phyloP scores from a whole-genome alignment of 2,797 vertebrate species.

The Protonibea diacanthus region DNA sequence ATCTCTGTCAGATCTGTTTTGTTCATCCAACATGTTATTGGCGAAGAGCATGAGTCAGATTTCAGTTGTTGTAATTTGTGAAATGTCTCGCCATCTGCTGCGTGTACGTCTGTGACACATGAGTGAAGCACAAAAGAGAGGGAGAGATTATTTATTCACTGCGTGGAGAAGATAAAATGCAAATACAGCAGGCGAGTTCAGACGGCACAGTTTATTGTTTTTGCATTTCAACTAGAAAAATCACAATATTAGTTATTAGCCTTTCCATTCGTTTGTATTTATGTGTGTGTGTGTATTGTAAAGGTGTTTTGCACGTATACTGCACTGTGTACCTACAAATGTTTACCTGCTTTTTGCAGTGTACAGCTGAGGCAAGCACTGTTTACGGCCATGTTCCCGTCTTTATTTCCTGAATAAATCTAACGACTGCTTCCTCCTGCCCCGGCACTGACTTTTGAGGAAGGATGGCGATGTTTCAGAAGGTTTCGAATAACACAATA shows the following conservation, averaged over 20 bases:
- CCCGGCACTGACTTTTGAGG: slow-evolving; percentile 33
- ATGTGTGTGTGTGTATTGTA: slow-evolving; percentile 7
- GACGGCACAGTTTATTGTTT: not conserved
- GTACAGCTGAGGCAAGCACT: not conserved
- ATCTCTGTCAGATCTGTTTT: slow-evolving; percentile 29
- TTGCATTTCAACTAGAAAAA: not conserved
- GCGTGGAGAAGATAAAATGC: not conserved
- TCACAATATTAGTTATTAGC: not conserved
- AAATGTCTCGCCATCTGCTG: slow-evolving; percentile 53
- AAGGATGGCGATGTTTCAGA: slow-evolving; percentile 32
- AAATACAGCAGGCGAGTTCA: not conserved
- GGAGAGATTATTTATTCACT: not conserved
- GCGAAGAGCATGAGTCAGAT: slow-evolving; percentile 35
- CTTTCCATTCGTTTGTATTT: not conserved
- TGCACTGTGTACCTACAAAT: not conserved
- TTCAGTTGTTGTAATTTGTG: slow-evolving; percentile 32
- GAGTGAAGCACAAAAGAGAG: not conserved
- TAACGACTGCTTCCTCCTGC: not conserved
- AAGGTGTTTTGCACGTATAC: not conserved
- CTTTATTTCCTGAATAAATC: slow-evolving; percentile 17
- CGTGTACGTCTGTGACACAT: not conserved
- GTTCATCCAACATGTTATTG: slow-evolving; percentile 32
- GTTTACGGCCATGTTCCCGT: not conserved
- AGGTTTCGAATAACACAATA: slow-evolving; percentile 42
- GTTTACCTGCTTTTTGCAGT: not conserved